These are phyloP conservation scores for Carterocephalus palaemon DNA, from an alignment of 2,888 invertebrate species.

Conservation along the genomic window DNA sequence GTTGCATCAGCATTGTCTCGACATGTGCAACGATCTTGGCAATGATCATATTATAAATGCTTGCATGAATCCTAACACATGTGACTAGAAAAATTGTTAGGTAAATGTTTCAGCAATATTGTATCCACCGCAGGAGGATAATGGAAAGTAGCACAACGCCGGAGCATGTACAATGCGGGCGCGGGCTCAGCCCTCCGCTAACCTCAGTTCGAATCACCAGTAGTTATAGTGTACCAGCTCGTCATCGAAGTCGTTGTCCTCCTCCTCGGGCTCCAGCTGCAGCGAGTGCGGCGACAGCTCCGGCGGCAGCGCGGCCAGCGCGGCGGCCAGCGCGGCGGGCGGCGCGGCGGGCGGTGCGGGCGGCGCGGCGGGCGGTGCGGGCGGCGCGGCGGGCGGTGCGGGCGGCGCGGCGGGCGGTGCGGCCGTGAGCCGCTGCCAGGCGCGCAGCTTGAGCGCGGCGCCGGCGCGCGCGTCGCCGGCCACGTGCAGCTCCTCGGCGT, in stretches of 20 bases:
- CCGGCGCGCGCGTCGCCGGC: constrained; percentile 34
- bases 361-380: constrained; percentile 16
- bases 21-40: too few relatives aligned
- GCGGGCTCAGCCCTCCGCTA: too few relatives aligned
- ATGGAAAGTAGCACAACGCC: too few relatives aligned
- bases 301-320: constrained; percentile 29
- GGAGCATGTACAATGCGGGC: too few relatives aligned
- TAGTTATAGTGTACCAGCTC: too few relatives aligned
- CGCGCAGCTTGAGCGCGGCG: constrained; percentile 46
- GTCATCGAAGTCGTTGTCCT: constrained; percentile 17
- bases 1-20: too few relatives aligned
- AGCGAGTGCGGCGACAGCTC: constrained; percentile 16
- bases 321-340: constrained; percentile 18
- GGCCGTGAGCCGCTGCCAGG: constrained; percentile 38
- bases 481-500: constrained; percentile 51
- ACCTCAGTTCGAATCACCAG: too few relatives aligned
- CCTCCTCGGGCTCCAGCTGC: constrained; percentile 23
- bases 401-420: constrained; percentile 14
- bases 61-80: too few relatives aligned
- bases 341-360: constrained; percentile 8
- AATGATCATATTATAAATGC: too few relatives aligned
- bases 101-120: too few relatives aligned
- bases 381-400: constrained; percentile 12
- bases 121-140: too few relatives aligned
- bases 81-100: too few relatives aligned